Conservation (phyloP, 92 coral and sea anemone species). For the Nematostella vectensis region DNA sequence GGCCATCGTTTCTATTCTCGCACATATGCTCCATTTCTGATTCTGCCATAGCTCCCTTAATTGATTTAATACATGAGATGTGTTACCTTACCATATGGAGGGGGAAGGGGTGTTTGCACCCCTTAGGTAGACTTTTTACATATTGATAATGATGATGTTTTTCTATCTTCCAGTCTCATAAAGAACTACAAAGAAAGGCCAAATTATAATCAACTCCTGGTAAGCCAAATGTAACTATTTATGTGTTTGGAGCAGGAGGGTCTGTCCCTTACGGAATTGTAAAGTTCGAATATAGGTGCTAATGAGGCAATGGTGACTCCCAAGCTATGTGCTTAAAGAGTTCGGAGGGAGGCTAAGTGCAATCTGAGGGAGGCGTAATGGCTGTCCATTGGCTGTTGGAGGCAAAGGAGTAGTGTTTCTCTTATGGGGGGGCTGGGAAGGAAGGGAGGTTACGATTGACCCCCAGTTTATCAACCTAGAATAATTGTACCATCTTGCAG, state of each 20-base stretch:
- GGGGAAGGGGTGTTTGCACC: not conserved
- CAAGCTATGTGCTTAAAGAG: not conserved
- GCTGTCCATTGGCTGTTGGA: too few species aligned
- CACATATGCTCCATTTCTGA: too few species aligned
- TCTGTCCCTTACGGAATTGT: not conserved
- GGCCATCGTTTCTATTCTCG: too few species aligned
- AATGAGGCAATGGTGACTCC: not conserved
- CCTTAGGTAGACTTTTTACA: too few species aligned
- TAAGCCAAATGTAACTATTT: conserved; percentile 18
- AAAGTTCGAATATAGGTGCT: not conserved
- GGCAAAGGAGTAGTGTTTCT: too few species aligned
- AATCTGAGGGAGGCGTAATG: too few species aligned
- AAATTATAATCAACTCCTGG: conserved; percentile 70
- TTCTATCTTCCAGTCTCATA: conserved; percentile 41
- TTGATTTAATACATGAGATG: too few species aligned
- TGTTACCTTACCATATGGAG: not conserved
- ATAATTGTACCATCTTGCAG: too few species aligned
- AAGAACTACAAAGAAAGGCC: conserved; percentile 75
- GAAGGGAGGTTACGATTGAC: not conserved
- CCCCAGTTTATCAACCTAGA: not conserved
- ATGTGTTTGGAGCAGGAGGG: not conserved
- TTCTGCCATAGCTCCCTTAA: too few species aligned
- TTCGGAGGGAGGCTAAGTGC: too few species aligned
- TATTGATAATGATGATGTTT: too few species aligned
- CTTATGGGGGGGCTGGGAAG: too few species aligned